Evolutionary conservation across 2,113 vertebrate genomes (phyloP).

Genomic region (Sus scrofa): DNA sequence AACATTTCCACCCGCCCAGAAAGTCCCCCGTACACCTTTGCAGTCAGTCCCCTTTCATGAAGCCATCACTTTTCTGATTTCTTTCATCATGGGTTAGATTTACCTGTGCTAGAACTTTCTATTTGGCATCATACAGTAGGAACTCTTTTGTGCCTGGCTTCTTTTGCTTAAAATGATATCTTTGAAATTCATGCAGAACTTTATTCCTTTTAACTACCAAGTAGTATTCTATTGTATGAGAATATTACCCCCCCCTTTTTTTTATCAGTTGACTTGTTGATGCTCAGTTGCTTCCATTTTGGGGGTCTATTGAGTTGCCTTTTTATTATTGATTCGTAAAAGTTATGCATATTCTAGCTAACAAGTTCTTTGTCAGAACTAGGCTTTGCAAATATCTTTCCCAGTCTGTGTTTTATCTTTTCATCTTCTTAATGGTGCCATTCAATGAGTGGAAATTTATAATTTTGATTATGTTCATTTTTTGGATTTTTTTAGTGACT

Average conservation of each 20-base stretch:
- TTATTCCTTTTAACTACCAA: not conserved
- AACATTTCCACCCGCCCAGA: not conserved
- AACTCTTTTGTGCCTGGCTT: not conserved
- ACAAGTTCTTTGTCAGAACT: not conserved
- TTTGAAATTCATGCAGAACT: not conserved
- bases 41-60: not conserved
- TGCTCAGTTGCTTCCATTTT: not conserved
- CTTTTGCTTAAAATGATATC: not conserved
- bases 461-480: not conserved
- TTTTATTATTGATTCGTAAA: not conserved
- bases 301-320: not conserved
- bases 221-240: not conserved
- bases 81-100: not conserved
- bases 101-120: not conserved
- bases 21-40: not conserved
- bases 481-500: not conserved
- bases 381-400: not conserved
- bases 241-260: accelerated
- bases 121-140: no score
- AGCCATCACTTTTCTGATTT: not conserved
- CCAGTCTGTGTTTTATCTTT: not conserved
- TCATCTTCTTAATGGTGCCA: not conserved
- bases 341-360: not conserved
- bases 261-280: not conserved
- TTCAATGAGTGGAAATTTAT: not conserved